Evolutionary conservation across 2,797 vertebrate species (phyloP).

Genomic region (Sparus aurata): DNA sequence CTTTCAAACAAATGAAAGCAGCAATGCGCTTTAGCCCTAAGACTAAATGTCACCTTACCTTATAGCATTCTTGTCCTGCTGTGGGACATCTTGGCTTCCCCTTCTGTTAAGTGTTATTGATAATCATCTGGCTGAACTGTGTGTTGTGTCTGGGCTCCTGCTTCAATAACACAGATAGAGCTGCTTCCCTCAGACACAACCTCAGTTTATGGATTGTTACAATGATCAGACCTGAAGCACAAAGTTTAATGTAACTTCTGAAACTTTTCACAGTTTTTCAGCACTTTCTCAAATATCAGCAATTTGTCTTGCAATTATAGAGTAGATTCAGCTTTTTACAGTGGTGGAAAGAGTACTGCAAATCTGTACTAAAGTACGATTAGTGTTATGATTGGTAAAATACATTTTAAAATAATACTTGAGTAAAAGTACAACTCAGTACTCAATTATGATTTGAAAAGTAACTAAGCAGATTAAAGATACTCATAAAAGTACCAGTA

Average conservation of each 20-base stretch:
- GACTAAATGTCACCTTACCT: constrained; percentile 76
- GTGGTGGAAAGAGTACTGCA: no score
- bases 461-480: no score
- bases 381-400: no score
- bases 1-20: constrained; percentile 84
- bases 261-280: not conserved
- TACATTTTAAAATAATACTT: no score
- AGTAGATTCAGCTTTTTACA: not conserved
- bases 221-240: not conserved
- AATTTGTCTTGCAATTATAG: no score
- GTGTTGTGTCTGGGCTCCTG: constrained; percentile 32
- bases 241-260: not conserved
- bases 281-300: no score
- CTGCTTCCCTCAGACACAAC: constrained; percentile 26
- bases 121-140: constrained; percentile 57
- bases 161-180: constrained; percentile 32
- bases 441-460: no score
- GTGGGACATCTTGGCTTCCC: constrained; percentile 30
- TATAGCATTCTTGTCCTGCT: constrained; percentile 50
- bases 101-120: constrained; percentile 70
- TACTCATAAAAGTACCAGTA: no score
- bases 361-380: no score
- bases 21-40: constrained; percentile 44
- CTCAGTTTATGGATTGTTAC: constrained; percentile 2
- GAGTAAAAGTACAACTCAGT: no score